Base-by-base conservation (phyloP, 1,140 invertebrate genomes). In the Sesamia nonagrioides region DNA sequence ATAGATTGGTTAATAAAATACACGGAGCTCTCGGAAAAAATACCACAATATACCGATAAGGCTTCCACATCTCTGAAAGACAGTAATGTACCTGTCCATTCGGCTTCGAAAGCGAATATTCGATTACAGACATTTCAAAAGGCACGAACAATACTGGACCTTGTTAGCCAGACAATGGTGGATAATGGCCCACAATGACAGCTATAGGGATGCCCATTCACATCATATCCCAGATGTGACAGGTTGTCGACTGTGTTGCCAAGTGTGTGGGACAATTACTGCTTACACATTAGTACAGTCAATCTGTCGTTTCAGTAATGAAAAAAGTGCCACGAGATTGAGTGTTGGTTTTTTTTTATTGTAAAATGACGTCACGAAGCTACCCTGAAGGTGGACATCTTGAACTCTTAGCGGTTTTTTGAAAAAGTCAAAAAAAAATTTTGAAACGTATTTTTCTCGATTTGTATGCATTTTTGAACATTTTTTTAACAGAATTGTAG, bases 101-200 rank as follows among this genome's bases (percentile, higher is more conserved):
- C n/a, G 33, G 33, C 13, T 63, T 42, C 60, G 60, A 21, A 63
- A 63, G 37, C 35, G 60, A 63, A 63, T 63, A 63, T 63, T 63
- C 37, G 37, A 42, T 63, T 63, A 63, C 58, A 35, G 58, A 15
- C 58, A 15, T 61, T 37, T 37, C 60, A 63, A 63, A 42, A 63
- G 37, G 17, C 37, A 15, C 15, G 60, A 63, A 63, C 60, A 18
- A 37, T 33, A 33, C 56, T n/a, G 60, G 35, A 27, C 33, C 60
- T 63, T 17, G 60, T 17, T 63, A 7, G 35, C n/a, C n/a, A 18
- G 13, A 63, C 60, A 63, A 63, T 63, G 7, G 60, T 63, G 60
- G 60, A 42, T 40, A 63, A 63, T 63, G 60, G 60, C 5, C 60
- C 21, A 58, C 21, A 58, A 58, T 58, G 11, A 27, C 27, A 33